These are phyloP conservation scores for Argya squamiceps DNA, from an alignment of 2,797 vertebrate species.

Conservation along the genomic window DNA sequence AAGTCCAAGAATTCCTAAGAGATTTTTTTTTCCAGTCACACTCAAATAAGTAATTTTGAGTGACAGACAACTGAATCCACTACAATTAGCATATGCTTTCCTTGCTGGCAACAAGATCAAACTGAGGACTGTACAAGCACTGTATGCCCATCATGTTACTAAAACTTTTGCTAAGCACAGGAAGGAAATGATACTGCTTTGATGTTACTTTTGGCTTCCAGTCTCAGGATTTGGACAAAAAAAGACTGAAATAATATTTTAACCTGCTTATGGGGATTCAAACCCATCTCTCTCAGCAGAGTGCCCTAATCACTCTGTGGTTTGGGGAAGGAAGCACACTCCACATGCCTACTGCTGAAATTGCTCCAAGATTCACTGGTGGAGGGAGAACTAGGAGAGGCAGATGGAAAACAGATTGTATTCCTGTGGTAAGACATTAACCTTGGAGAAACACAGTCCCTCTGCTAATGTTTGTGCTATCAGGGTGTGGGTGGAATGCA, in stretches of 20 bases:
- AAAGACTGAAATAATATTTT: slow-evolving; percentile 33
- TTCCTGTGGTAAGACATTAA: slow-evolving; percentile 6
- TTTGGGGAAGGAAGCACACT: slow-evolving; percentile 17
- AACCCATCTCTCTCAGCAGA: background rate
- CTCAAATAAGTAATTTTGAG: background rate
- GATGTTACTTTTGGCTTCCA: slow-evolving; percentile 40
- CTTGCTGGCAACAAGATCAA: background rate
- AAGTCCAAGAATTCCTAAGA: background rate
- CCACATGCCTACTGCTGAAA: slow-evolving; percentile 49
- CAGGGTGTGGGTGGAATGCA: slow-evolving; percentile 22
- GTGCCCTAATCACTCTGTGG: background rate
- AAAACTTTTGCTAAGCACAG: slow-evolving; percentile 4
- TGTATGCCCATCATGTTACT: background rate
- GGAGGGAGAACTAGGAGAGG: background rate
- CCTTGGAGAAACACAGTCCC: slow-evolving; percentile 24
- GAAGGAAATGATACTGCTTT: slow-evolving; percentile 35
- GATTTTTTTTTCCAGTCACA: background rate
- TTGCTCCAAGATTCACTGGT: background rate
- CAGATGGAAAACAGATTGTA: slow-evolving; percentile 62
- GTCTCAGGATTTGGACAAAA: background rate
- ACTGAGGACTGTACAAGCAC: background rate
- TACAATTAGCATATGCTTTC: background rate
- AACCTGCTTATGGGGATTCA: slow-evolving; percentile 28
- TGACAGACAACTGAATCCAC: background rate
- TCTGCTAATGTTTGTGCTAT: slow-evolving; percentile 29